These are phyloP conservation scores for Nettapus auritus DNA, from an alignment of 2,113 vertebrate species.

Conservation along the genomic window DNA sequence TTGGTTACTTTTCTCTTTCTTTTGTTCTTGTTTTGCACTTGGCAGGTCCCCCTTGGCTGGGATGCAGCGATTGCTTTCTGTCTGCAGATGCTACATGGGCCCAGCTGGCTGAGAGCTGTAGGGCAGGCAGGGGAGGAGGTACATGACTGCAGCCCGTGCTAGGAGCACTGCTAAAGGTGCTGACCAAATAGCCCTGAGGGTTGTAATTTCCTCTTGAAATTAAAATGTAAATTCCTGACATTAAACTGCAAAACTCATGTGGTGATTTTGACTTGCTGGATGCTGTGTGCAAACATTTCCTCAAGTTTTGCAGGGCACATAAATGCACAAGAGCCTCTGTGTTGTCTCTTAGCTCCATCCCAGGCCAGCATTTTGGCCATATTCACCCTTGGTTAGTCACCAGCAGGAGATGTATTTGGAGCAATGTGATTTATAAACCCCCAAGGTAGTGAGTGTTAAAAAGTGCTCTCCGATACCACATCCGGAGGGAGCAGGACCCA, in stretches of 20 bases:
- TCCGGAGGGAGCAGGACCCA: not conserved
- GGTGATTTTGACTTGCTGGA: not conserved
- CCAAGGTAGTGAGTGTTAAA: not conserved
- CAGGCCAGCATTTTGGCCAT: not conserved
- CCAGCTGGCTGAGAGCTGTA: not conserved
- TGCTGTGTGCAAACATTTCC: not conserved
- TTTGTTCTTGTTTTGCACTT: not conserved
- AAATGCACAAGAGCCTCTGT: not conserved
- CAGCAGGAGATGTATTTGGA: not conserved
- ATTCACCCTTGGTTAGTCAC: not conserved
- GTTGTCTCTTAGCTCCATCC: not conserved
- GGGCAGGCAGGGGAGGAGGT: not conserved
- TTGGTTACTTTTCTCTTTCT: too few species aligned
- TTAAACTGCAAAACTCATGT: not conserved
- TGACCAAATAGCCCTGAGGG: not conserved
- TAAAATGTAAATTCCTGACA: not conserved
- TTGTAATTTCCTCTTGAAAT: not conserved
- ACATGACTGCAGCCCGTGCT: fast-evolving
- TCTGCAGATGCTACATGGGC: not conserved
- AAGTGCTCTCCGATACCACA: not conserved
- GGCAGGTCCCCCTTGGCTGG: not conserved
- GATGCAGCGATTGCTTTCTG: not conserved
- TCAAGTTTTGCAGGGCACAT: fast-evolving
- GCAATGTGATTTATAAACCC: not conserved
- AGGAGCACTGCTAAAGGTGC: fast-evolving